These are phyloP conservation scores for Maccullochella peelii DNA, from an alignment of 2,113 vertebrate genomes.

Conservation along the genomic window DNA sequence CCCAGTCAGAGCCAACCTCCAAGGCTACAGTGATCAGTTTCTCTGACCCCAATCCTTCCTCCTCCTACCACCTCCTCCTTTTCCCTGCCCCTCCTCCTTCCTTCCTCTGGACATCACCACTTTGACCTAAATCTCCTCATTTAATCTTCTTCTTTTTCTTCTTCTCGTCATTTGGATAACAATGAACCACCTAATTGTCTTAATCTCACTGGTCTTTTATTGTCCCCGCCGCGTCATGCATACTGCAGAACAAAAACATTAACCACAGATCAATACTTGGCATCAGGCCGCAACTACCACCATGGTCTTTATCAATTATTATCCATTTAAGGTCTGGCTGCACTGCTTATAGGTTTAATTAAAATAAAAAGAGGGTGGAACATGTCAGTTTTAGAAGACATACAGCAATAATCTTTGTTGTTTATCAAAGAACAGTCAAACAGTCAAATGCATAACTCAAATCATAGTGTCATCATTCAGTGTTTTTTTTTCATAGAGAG, in stretches of 20 bases:
- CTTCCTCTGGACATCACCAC: conserved; percentile 66
- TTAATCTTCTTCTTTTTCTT: conserved; percentile 80
- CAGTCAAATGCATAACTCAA: not conserved
- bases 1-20: conserved; percentile 23
- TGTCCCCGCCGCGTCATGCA: conserved; percentile 44
- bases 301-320: conserved; percentile 36
- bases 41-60: conserved; percentile 77
- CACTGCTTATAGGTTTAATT: conserved; percentile 43
- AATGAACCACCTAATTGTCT: conserved; percentile 84
- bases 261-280: conserved; percentile 69
- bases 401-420: not conserved
- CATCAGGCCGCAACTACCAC: conserved; percentile 39
- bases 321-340: conserved; percentile 15
- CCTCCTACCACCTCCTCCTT: conserved; percentile 43
- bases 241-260: conserved; percentile 64
- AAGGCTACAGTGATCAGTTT: conserved; percentile 68
- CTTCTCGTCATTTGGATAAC: conserved; percentile 77
- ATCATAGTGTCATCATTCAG: not conserved
- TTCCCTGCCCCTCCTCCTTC: conserved; percentile 37
- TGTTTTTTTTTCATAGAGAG: not conserved
- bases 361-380: conserved; percentile 8
- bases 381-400: not conserved
- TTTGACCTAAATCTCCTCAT: conserved; percentile 84
- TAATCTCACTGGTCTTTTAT: conserved; percentile 82
- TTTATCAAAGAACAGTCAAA: not conserved